Evolutionary conservation across 2,888 invertebrate species (phyloP).

Genomic region (Drosophila pseudotalamancana): DNA sequence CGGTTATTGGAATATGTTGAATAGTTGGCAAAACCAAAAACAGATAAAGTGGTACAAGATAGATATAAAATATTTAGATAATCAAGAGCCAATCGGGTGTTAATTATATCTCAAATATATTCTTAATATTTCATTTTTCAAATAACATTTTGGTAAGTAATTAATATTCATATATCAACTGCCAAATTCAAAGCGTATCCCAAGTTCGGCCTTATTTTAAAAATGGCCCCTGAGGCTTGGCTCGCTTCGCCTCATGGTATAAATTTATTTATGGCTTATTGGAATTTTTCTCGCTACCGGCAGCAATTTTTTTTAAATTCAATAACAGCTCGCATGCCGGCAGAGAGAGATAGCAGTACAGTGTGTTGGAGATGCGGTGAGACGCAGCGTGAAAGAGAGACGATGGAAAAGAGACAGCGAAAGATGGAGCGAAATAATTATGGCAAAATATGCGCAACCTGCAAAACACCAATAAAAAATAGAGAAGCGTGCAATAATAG

Average conservation of each 20-base stretch:
- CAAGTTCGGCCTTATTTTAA: slow-evolving; percentile 47
- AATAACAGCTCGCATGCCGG: slow-evolving; percentile 62
- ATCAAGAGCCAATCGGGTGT: too few species aligned
- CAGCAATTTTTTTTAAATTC: slow-evolving; percentile 75
- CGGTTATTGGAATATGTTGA: neutral
- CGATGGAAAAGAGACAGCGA: neutral
- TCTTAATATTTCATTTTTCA: neutral
- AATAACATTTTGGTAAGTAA: neutral
- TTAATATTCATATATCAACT: slow-evolving; percentile 4
- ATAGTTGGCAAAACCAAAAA: neutral
- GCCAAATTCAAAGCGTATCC: slow-evolving; percentile 32
- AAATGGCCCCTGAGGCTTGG: slow-evolving; percentile 70
- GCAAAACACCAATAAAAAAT: slow-evolving; percentile 54
- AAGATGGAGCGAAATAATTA: slow-evolving; percentile 59
- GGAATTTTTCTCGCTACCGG: slow-evolving; percentile 80
- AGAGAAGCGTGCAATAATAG: too few species aligned
- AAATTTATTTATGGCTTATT: slow-evolving; percentile 81
- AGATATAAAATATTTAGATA: too few species aligned
- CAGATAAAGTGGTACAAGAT: too few species aligned
- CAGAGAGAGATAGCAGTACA: slow-evolving; percentile 38
- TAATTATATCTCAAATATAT: neutral
- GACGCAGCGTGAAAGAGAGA: neutral
- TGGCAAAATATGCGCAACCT: slow-evolving; percentile 55
- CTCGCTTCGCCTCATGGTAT: slow-evolving; percentile 76
- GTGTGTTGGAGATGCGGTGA: slow-evolving; percentile 2